phyloP scores from a whole-genome alignment of 2,888 invertebrate species.

The Synanthedon vespiformis region DNA sequence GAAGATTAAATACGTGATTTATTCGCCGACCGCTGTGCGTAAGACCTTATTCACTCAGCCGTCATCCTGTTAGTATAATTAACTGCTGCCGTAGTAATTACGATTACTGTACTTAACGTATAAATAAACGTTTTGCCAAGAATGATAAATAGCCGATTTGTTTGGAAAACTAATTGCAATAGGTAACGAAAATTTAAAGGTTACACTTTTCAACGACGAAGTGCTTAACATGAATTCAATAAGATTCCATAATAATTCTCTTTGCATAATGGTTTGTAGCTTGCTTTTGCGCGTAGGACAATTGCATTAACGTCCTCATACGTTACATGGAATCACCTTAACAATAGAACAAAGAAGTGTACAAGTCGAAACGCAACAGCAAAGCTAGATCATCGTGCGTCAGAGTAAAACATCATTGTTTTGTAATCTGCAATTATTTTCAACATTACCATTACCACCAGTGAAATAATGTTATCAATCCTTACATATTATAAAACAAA shows the following conservation, averaged over 20 bases:
- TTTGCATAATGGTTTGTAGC: not conserved
- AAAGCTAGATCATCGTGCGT: constrained; percentile 14
- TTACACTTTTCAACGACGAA: too few relatives aligned
- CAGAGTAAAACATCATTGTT: constrained; percentile 49
- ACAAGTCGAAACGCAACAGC: constrained; percentile 25
- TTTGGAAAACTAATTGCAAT: not conserved
- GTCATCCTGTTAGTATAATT: constrained; percentile 13
- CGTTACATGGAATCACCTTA: constrained; percentile 17
- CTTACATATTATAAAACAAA: too few relatives aligned
- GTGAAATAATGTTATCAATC: too few relatives aligned
- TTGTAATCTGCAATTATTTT: constrained; percentile 23
- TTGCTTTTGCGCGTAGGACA: constrained; percentile 6
- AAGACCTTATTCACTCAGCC: constrained; percentile 8
- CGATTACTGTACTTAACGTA: constrained; percentile 11
- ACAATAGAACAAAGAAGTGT: constrained; percentile 56
- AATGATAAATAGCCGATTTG: not conserved
- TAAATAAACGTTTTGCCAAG: constrained; percentile 11
- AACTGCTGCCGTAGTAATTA: constrained; percentile 6
- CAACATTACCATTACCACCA: too few relatives aligned
- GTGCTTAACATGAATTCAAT: too few relatives aligned
- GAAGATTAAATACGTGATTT: not conserved
- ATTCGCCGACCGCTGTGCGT: not conserved
- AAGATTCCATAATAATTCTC: not conserved
- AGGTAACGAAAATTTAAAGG: too few relatives aligned
- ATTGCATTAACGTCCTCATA: constrained; percentile 26